phyloP scores from a whole-genome alignment of 2,888 invertebrate genomes.

The Leucozona laternaria region DNA sequence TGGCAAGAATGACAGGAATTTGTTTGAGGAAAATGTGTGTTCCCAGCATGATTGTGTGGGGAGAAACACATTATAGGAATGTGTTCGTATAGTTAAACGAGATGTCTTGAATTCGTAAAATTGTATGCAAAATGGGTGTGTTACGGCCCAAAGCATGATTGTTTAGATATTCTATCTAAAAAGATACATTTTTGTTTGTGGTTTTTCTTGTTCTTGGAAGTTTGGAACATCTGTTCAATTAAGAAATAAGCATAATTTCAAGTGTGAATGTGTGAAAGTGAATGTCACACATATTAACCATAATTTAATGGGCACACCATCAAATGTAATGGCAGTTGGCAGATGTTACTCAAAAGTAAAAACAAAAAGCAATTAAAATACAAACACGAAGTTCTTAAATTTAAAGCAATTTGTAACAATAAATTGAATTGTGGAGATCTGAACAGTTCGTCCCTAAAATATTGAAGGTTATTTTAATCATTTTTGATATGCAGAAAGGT shows the following conservation, averaged over 20 bases:
- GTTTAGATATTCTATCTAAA: background rate
- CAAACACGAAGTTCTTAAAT: too few species aligned
- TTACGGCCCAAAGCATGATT: background rate
- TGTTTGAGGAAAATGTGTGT: slow-evolving; percentile 21
- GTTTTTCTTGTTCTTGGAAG: background rate
- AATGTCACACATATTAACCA: slow-evolving; percentile 1
- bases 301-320: background rate
- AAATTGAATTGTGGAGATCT: too few species aligned
- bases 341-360: too few species aligned
- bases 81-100: background rate
- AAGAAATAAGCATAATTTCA: background rate
- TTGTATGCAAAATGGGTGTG: slow-evolving; percentile 8
- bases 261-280: background rate
- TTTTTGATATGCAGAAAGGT: too few species aligned
- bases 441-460: too few species aligned
- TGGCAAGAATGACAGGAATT: slow-evolving; percentile 24
- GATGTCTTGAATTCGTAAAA: slow-evolving; percentile 27
- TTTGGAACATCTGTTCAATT: slow-evolving; percentile 7
- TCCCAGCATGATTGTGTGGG: background rate
- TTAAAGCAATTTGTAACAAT: too few species aligned
- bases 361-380: too few species aligned
- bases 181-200: background rate
- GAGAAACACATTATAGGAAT: background rate
- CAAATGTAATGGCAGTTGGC: background rate
- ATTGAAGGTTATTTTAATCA: too few species aligned